A percentile compares a stretch with the other conserved stretches of the same genome.
phyloP scores from a whole-genome alignment of 2,797 vertebrate species.

The Rhincodon typus region DNA sequence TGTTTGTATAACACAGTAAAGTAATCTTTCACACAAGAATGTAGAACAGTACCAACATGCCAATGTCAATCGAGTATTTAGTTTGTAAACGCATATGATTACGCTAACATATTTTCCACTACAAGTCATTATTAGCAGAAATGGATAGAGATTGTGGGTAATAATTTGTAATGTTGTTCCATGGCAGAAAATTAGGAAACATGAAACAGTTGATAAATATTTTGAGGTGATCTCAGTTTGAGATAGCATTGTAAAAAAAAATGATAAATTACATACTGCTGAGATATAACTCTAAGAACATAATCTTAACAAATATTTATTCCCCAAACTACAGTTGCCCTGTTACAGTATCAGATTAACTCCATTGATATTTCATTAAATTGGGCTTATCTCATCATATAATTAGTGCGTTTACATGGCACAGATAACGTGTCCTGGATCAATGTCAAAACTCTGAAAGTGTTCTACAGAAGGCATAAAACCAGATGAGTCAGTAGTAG shows the following conservation, averaged over 20 bases:
- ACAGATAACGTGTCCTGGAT: background rate
- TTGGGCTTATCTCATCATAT: background rate
- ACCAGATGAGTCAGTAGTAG: background rate
- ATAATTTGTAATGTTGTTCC: background rate
- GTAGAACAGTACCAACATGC: constrained; percentile 20
- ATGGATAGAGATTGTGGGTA: no score
- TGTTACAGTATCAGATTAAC: background rate
- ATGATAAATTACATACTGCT: background rate
- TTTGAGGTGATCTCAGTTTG: constrained; percentile 2
- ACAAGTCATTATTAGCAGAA: no score
- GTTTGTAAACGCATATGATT: background rate
- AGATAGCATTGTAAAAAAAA: background rate
- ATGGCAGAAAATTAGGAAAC: constrained; percentile 8
- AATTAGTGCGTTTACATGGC: background rate
- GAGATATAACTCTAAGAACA: background rate
- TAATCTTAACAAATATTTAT: constrained; percentile 4
- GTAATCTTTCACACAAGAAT: background rate
- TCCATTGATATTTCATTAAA: background rate
- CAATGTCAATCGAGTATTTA: background rate
- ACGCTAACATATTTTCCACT: background rate
- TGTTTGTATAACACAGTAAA: background rate
- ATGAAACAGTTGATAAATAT: background rate
- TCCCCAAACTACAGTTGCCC: background rate
- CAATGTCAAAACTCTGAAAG: background rate
- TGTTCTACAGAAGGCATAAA: background rate